phyloP scores from a whole-genome alignment of 2,888 invertebrate species.

The Synanthedon tipuliformis region DNA sequence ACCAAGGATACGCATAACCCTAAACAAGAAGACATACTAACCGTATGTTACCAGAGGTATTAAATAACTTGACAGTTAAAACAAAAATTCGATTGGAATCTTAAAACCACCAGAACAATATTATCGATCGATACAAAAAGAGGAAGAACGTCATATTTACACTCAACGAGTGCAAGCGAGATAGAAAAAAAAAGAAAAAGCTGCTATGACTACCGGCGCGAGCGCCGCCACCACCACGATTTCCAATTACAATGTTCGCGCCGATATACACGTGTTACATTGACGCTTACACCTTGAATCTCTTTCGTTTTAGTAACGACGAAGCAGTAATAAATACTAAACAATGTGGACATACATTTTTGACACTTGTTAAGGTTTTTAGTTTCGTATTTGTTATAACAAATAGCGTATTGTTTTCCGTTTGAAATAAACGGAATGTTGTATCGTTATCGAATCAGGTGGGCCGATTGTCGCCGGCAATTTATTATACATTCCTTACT shows the following conservation, averaged over 20 bases:
- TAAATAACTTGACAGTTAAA: slow-evolving; percentile 29
- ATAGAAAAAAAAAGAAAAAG: slow-evolving; percentile 15
- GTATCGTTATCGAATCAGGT: slow-evolving; percentile 11
- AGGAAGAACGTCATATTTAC: slow-evolving; percentile 30
- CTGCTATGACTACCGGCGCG: slow-evolving; percentile 22
- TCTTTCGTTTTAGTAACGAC: slow-evolving; percentile 5
- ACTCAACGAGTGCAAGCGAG: slow-evolving; percentile 31
- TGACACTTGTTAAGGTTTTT: slow-evolving; percentile 1
- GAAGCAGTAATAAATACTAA: slow-evolving; percentile 17
- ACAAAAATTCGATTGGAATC: slow-evolving; percentile 38
- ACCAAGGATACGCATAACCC: neutral
- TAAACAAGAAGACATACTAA: neutral
- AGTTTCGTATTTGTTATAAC: slow-evolving; percentile 16
- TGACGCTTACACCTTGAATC: slow-evolving; percentile 19
- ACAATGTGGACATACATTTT: neutral
- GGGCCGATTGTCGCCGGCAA: neutral
- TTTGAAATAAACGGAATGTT: slow-evolving; percentile 25
- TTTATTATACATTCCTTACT: too few species aligned
- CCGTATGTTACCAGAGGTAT: slow-evolving; percentile 1
- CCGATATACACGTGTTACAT: slow-evolving; percentile 21
- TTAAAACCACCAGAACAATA: slow-evolving; percentile 44
- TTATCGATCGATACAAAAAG: slow-evolving; percentile 40
- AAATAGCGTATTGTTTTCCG: slow-evolving; percentile 28
- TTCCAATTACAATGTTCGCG: slow-evolving; percentile 13
- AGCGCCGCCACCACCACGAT: slow-evolving; percentile 12